A percentile compares a stretch with the other conserved stretches of the same genome.
These are phyloP conservation scores for Adelosebastes latens DNA, from an alignment of 2,797 vertebrate genomes.

Conservation along the genomic window DNA sequence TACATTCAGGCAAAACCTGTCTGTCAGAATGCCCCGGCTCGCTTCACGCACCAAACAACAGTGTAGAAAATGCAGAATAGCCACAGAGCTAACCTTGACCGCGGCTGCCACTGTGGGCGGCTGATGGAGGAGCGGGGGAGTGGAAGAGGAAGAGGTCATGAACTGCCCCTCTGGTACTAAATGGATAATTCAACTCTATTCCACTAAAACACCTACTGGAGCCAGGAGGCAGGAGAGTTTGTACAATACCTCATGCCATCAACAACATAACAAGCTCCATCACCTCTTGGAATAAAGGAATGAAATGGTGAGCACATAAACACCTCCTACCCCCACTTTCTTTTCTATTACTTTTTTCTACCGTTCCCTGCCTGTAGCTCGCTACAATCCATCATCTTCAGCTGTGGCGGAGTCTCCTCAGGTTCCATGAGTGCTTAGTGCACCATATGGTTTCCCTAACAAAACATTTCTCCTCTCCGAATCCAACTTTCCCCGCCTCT, in stretches of 20 bases:
- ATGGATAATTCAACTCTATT: slow-evolving; percentile 79
- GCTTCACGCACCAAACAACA: slow-evolving; percentile 13
- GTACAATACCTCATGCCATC: slow-evolving; percentile 61
- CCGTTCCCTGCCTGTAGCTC: slow-evolving; percentile 44
- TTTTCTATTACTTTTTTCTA: slow-evolving; percentile 63
- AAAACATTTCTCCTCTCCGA: slow-evolving; percentile 34
- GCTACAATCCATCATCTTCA: slow-evolving; percentile 66
- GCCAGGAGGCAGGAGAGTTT: slow-evolving; percentile 61
- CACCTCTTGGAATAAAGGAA: slow-evolving; percentile 62
- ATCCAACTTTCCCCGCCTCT: slow-evolving; percentile 25
- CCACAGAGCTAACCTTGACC: slow-evolving; percentile 71
- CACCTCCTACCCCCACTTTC: slow-evolving; percentile 45
- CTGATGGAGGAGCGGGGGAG: slow-evolving; percentile 63
- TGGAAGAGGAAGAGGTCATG: slow-evolving; percentile 64
- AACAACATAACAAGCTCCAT: slow-evolving; percentile 72
- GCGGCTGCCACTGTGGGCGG: slow-evolving; percentile 56
- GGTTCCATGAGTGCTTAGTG: slow-evolving; percentile 29
- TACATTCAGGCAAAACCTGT: slow-evolving; percentile 33
- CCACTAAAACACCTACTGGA: slow-evolving; percentile 64
- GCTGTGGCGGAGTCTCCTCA: slow-evolving; percentile 28
- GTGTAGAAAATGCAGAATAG: slow-evolving; percentile 62
- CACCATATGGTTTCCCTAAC: slow-evolving; percentile 49
- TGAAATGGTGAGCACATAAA: slow-evolving; percentile 52
- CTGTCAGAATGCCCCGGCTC: slow-evolving; percentile 45
- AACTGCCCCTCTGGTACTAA: slow-evolving; percentile 75